Conservation (phyloP, 2,113 vertebrate genomes). For the Chauna torquata region DNA sequence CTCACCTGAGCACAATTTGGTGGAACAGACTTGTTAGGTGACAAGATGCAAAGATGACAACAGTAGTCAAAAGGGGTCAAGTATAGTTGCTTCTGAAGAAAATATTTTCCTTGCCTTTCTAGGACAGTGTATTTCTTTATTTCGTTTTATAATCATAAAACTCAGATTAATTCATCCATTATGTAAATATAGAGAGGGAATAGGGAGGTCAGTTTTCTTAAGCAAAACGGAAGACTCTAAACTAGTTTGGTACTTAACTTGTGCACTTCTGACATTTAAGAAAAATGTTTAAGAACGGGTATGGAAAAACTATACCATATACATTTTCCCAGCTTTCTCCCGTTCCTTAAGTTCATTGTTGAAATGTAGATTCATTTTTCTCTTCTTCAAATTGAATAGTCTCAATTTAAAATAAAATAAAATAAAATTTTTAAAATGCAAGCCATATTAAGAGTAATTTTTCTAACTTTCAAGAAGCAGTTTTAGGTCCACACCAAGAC, state of each 20-base stretch:
- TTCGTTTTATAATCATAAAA: neutral
- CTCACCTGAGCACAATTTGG: neutral
- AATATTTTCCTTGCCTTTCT: neutral
- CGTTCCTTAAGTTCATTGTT: neutral
- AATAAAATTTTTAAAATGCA: neutral
- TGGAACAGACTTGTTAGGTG: neutral
- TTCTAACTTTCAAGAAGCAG: constrained; percentile 7
- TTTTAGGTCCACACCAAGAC: constrained; percentile 33
- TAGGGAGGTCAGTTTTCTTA: neutral
- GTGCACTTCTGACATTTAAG: neutral
- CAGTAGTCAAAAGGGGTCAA: neutral
- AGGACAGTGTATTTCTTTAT: neutral
- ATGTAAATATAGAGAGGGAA: neutral
- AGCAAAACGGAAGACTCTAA: neutral
- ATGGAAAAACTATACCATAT: neutral
- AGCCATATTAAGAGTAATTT: neutral
- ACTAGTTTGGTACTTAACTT: neutral
- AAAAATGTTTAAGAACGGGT: neutral
- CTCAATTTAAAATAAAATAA: neutral
- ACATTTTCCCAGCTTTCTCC: neutral
- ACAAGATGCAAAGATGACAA: neutral
- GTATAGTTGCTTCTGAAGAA: neutral
- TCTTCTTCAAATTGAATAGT: neutral
- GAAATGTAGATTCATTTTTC: neutral
- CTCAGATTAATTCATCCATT: neutral